phyloP scores from a whole-genome alignment of 1,140 invertebrate genomes.

The Physella acuta region DNA sequence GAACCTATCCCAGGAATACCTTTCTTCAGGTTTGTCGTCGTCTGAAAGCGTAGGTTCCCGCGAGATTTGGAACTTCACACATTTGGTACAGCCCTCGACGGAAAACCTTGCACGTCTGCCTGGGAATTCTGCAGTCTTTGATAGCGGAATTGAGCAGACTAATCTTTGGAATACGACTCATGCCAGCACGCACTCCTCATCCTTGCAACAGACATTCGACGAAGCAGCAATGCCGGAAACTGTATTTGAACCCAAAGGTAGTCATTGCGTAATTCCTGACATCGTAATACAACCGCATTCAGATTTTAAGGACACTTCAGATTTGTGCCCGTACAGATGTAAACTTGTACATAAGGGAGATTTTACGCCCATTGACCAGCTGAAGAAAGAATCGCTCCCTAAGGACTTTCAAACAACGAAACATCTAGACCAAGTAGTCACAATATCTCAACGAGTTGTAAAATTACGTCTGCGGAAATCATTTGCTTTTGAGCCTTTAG shows the following conservation, averaged over 20 bases:
- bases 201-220: neutral
- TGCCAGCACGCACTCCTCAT: neutral
- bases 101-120: too few relatives aligned
- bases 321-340: neutral
- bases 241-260: neutral
- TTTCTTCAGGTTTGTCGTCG: neutral
- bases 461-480: neutral
- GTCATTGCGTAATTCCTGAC: neutral
- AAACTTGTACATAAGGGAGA: neutral
- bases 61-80: too few relatives aligned
- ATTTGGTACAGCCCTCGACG: too few relatives aligned
- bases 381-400: neutral
- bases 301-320: neutral
- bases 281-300: neutral
- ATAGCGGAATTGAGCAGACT: neutral
- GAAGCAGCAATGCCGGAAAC: neutral
- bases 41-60: too few relatives aligned
- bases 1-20: neutral
- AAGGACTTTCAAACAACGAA: neutral
- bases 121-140: neutral
- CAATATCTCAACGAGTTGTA: slow-evolving; percentile 10
- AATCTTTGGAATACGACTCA: neutral
- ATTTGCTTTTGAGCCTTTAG: neutral
- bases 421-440: neutral
- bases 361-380: slow-evolving; percentile 4